Base-by-base conservation (phyloP, 1,140 invertebrate species). In the Macrobrachium nipponense region DNA sequence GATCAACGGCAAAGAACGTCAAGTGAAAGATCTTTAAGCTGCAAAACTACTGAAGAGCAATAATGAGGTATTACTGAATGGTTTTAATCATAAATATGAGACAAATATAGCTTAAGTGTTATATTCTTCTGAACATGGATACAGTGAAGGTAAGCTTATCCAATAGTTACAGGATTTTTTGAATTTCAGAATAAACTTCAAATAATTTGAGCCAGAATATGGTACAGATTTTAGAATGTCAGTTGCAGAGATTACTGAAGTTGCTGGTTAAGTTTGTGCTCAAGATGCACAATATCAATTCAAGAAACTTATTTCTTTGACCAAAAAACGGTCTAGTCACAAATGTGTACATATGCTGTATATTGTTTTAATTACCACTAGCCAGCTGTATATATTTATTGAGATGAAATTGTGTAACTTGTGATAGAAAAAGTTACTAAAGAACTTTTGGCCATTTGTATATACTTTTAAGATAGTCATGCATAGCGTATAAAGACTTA, bases 11-110 rank as follows among this genome's bases (percentile, higher is more conserved):
- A 73, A 70, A 12, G 70, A 82, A 3, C 23, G 84, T 51, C 80
- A 80, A 60, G 84, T 73, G 3, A 88, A 83, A 61, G 75, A 87
- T 58, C 68, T 87, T 60, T 80, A 81, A 83, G 23, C 58, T 59
- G 66, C n/a, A 80, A 20, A 62, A 68, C 15, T 44, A 20, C 20
- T 68, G 23, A 8, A 10, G 59, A 20, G 10, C 11, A 23, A 27
- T 78, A 15, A n/a, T 61, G 23, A 44, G 61, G 20, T n/a, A 23
- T n/a, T 44, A 58, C 8, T 77, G 43, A 17, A 77, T 43, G 12
- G 51, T 20, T 51, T 18, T 51, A 18, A 58, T 8, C 23, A 17
- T 59, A 51, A 58, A 51, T 18, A 14, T 18, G 14, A 18, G 12
- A 51, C 14, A 73, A 27, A 15, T 70, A 27, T 70, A 23, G n/a